Percentiles rank a stretch among this genome's conserved stretches.
phyloP scores from a whole-genome alignment of 1,140 invertebrate species.

The Hirudo medicinalis region DNA sequence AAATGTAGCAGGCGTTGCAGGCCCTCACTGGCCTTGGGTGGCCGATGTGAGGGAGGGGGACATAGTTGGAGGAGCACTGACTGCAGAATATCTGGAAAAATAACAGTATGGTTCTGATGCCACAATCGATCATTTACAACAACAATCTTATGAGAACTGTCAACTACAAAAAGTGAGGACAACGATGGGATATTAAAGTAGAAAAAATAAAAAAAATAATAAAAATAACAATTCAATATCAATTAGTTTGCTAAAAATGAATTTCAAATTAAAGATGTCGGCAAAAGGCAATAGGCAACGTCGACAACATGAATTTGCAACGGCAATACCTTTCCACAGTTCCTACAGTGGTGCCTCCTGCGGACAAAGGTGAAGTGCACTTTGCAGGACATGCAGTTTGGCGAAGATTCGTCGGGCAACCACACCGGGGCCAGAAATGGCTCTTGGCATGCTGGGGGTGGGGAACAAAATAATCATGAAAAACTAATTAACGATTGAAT shows the following conservation, averaged over 20 bases:
- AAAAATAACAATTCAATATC: neutral
- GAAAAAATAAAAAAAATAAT: neutral
- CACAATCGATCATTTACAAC: too few relatives aligned
- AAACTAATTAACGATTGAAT: neutral
- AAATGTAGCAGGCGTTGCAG: conserved; percentile 73
- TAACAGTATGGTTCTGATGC: too few relatives aligned
- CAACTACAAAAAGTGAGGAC: too few relatives aligned
- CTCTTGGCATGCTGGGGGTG: conserved; percentile 31
- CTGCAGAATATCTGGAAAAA: conserved; percentile 69
- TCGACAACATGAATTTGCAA: neutral
- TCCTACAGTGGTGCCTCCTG: conserved; percentile 84
- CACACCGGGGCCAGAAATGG: conserved; percentile 55
- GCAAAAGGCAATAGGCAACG: neutral
- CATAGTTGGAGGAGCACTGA: conserved; percentile 77
- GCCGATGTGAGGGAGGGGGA: conserved; percentile 79
- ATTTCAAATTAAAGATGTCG: too few relatives aligned
- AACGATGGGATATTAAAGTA: too few relatives aligned
- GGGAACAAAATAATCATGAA: too few relatives aligned
- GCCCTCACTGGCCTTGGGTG: conserved; percentile 81
- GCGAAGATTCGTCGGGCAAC: conserved; percentile 67
- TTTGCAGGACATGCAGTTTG: conserved; percentile 79
- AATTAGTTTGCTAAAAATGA: too few relatives aligned
- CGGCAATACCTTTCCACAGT: conserved; percentile 57
- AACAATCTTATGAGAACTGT: too few relatives aligned
- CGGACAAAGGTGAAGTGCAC: conserved; percentile 83